phyloP scores from a whole-genome alignment of 2,888 invertebrate species.

The Taphrorychus bicolor region DNA sequence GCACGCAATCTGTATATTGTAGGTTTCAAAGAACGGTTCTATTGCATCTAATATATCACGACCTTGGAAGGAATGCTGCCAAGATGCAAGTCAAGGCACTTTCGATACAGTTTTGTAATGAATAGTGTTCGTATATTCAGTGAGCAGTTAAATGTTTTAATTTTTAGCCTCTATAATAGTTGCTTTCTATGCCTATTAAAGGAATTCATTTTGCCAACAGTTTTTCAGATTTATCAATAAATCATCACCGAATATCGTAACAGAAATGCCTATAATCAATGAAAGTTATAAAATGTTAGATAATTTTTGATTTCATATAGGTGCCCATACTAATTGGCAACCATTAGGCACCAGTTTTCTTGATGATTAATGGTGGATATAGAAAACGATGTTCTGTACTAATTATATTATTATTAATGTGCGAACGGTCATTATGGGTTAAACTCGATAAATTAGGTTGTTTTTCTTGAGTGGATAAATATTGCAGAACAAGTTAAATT shows the following conservation, averaged over 20 bases:
- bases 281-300: not conserved
- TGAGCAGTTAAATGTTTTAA: not conserved
- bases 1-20: conserved; percentile 5
- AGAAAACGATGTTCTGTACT: not conserved
- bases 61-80: conserved; percentile 2
- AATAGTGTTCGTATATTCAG: not conserved
- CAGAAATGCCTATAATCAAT: not conserved
- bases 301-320: not conserved
- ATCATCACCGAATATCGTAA: not conserved
- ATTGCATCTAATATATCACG: conserved; percentile 4
- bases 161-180: not conserved
- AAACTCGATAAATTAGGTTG: not conserved
- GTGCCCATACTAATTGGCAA: not conserved
- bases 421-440: not conserved
- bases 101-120: not conserved
- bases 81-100: not conserved
- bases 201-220: not conserved
- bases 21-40: not conserved
- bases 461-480: no score
- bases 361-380: not conserved
- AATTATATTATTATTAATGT: not conserved
- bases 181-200: not conserved
- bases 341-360: not conserved
- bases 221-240: not conserved
- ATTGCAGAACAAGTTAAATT: no score